Percentiles rank a stretch among this genome's conserved stretches.
Conservation (phyloP, 2,113 vertebrate genomes). For the Pontoporia blainvillei region DNA sequence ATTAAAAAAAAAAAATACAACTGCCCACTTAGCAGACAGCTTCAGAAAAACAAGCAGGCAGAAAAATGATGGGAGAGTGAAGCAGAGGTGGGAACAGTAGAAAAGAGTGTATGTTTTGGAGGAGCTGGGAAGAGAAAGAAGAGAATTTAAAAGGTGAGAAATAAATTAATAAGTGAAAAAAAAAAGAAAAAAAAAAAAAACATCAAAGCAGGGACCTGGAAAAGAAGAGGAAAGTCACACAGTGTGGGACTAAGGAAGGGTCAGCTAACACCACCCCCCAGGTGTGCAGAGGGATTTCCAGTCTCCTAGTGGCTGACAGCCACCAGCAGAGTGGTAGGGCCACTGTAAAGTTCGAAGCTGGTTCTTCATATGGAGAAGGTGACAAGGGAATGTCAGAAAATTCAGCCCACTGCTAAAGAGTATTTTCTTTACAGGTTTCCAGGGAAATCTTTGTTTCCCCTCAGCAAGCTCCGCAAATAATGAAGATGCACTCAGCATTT, state of each 20-base stretch:
- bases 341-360: not conserved
- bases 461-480: not conserved
- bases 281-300: not conserved
- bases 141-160: not conserved
- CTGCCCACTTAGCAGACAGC: not conserved
- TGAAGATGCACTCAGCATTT: not conserved
- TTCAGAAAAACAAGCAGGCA: not conserved
- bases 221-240: not conserved
- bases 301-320: not conserved
- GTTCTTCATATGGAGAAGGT: not conserved
- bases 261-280: fast-evolving
- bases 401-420: not conserved
- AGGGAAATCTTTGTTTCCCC: not conserved
- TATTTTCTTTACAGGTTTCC: slow-evolving; percentile 29
- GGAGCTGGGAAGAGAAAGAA: not conserved
- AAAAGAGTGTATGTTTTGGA: not conserved
- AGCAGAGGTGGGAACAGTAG: not conserved
- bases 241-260: not conserved
- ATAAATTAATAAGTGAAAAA: not conserved
- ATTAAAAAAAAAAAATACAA: not conserved
- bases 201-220: not conserved
- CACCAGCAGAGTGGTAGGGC: not conserved
- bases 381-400: slow-evolving; percentile 21
- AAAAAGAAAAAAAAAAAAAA: not conserved
- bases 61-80: not conserved